Evolutionary conservation across 2,113 vertebrate genomes (phyloP), one percentile per base, ranked within the genome.

Genomic region (Indicator indicator): DNA sequence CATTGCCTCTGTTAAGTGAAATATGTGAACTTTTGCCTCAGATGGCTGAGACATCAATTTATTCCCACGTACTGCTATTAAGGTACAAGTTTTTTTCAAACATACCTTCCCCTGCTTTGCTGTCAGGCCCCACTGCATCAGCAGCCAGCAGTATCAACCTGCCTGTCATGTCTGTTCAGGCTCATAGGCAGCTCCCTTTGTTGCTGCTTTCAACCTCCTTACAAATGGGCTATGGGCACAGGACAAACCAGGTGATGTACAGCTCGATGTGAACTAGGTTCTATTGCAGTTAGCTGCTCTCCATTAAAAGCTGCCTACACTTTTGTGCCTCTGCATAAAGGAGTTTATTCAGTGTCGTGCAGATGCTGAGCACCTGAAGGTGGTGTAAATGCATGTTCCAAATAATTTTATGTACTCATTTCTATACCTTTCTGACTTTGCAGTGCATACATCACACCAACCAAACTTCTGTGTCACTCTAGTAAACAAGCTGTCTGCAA

Each of bases 161-260:
- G 58, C 58, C 55, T 62, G 72, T 28, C 44, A 11, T 1, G 0
- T 42, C 64, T 62, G 4, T 26, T 65, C 38, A 54, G 59, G 15
- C 27, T 90, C 28, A 33, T 3, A 10, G 1, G 4, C 59, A 65
- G 60, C 16, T 86, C 36, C 13, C 1, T 1, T 33, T 60, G 20
- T 27, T 69, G 20, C 59, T 62, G 55, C 32, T 81, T 80, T 65
- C 50, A 65, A 1, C 50, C 23, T 73, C 30, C 38, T 85, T 27
- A 78, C 8, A 60, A 71, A 60, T 6, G 14, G 28, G 42, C 56
- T 1, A 1, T 11, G 20, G 52, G 20, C n/a, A 55, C 0, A 0
- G 62, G 17, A 62, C 13, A 55, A 44, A 64, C 40, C 36, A 58
- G 42, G 52, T 60, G n/a, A 40, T n/a, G 16, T 21, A 26, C 8